Evolutionary conservation across 2,888 invertebrate genomes (phyloP).

Genomic region (Microctonus aethiopoides): DNA sequence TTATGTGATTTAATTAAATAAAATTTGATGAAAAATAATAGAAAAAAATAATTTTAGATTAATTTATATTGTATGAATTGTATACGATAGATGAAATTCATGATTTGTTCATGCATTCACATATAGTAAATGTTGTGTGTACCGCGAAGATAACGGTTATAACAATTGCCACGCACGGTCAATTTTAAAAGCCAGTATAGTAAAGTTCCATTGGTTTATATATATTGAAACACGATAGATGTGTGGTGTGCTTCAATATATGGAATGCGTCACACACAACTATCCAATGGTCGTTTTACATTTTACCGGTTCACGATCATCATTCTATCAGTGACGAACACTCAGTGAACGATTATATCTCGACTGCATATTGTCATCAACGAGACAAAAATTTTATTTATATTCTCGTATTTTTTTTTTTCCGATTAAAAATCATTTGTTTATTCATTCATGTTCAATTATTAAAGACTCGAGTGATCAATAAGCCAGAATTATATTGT

Average conservation of each 20-base stretch:
- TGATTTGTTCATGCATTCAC: not conserved
- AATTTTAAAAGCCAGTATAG: not conserved
- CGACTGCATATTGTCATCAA: not conserved
- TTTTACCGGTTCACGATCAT: constrained; percentile 21
- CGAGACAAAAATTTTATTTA: no score
- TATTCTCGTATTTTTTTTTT: no score
- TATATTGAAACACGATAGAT: constrained; percentile 2
- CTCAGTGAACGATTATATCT: not conserved
- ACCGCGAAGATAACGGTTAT: constrained; percentile 26
- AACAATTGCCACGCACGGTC: constrained; percentile 34
- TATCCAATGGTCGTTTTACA: not conserved
- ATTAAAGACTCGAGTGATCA: not conserved
- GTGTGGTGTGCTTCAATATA: not conserved
- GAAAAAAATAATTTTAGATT: not conserved
- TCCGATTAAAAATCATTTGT: no score
- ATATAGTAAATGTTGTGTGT: not conserved
- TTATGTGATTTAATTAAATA: not conserved
- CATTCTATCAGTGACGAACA: not conserved
- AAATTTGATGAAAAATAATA: not conserved
- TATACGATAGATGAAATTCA: not conserved
- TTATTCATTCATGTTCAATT: no score
- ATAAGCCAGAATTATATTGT: not conserved
- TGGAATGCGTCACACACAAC: constrained; percentile 8
- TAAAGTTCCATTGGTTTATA: not conserved
- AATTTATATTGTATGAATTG: not conserved